Base-by-base conservation (phyloP, 2,797 vertebrate species). In the Muscicapa comitata region DNA sequence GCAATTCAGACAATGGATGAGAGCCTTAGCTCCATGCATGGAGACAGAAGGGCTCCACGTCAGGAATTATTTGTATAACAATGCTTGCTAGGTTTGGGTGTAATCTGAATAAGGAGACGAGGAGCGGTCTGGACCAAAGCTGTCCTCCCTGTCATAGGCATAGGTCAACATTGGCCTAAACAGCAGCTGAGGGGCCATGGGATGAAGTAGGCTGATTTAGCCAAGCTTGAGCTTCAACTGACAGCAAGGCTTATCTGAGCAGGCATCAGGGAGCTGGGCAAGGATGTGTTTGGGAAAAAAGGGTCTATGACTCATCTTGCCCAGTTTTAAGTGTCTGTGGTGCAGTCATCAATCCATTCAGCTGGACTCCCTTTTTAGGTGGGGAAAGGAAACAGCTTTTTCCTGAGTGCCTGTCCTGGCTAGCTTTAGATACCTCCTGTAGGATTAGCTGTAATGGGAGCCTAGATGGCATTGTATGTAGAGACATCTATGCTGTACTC, bases 301-400 rank as follows among this genome's bases (percentile, higher is more conserved):
- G 50, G 20, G 26, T 62, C 55, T 47, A 4, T 4, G 1, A 59
- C 37, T 88, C 59, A 29, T 58, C 19, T 62, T 70, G 28, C n/a
- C 29, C 17, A 13, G 17, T 72, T 65, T 58, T 38, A 72, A 48
- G 43, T 62, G n/a, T 40, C 33, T 74, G 0, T 0, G 0, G 10
- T 55, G 24, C 21, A 55, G 67, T 38, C 45, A 73, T 26, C 38
- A 47, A 16, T 47, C 47, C 50, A 24, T 65, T 66, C 48, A 38
- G 8, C 15, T 94, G 47, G 33, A 18, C 54, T 73, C 28, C 17
- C 15, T 53, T 57, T 65, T 48, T 25, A 31, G 38, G 13, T 8
- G 42, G 35, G 18, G 24, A 31, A 84, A 57, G 9, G 29, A 58
- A 93, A 87, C 11, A 14, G 33, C 11, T 11, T 83, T 63, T 81